Conservation (phyloP, 2,797 vertebrate species). For the Lacerta bilineata region DNA sequence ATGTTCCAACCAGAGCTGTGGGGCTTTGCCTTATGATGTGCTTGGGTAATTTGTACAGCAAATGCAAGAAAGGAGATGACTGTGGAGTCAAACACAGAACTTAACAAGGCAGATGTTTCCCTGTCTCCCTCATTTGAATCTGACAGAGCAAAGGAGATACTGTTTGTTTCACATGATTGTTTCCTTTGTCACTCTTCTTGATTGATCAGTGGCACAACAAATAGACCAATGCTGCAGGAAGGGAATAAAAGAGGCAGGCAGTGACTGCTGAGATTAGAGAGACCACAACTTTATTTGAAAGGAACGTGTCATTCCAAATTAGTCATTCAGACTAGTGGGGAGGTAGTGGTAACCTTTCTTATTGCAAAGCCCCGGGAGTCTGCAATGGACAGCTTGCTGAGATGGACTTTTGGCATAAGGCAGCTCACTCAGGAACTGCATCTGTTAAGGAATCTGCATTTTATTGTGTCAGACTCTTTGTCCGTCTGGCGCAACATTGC, state of each 20-base stretch:
- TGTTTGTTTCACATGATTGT: conserved; percentile 67
- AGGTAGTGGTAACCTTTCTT: too few relatives aligned
- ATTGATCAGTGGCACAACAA: conserved; percentile 61
- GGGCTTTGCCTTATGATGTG: conserved; percentile 15
- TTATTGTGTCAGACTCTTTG: too few relatives aligned
- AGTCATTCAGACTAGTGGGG: background rate
- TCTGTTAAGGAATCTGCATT: too few relatives aligned
- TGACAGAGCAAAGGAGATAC: conserved; percentile 52
- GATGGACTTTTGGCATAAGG: too few relatives aligned
- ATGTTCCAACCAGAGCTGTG: background rate
- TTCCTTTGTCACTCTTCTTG: conserved; percentile 66
- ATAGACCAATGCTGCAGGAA: conserved; percentile 62
- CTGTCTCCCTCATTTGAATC: conserved; percentile 54
- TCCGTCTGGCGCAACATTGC: too few relatives aligned
- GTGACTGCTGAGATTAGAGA: background rate
- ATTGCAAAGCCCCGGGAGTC: too few relatives aligned
- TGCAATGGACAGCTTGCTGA: too few relatives aligned
- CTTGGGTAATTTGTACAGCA: conserved; percentile 31
- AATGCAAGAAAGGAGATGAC: background rate
- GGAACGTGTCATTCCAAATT: background rate
- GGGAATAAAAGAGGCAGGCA: background rate
- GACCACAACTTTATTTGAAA: background rate
- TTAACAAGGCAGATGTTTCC: conserved; percentile 68
- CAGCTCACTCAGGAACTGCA: too few relatives aligned
- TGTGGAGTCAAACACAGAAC: conserved; percentile 35